Evolutionary conservation across 1,140 invertebrate species (phyloP), one percentile per base, ranked within the genome.

Genomic region (Brachionus manjavacas): DNA sequence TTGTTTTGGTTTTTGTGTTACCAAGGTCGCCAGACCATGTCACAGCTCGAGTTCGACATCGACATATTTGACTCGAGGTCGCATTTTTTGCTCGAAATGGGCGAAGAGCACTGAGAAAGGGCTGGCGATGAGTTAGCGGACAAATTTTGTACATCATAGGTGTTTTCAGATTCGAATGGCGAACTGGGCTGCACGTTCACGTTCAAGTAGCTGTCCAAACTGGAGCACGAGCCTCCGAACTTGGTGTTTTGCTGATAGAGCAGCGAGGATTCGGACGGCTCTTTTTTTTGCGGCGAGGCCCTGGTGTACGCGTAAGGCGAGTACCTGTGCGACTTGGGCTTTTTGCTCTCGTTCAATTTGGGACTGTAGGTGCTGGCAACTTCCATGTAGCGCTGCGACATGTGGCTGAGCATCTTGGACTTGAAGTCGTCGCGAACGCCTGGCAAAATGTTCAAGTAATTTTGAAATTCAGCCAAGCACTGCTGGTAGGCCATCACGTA

Each of bases 401-500:
- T 81, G 20, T 64, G 64, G 35, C 20, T 64, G 12, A 81, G 55
- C 11, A 81, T 60, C 16, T 41, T 20, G 7, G 49, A 20, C 64
- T 68, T 81, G 39, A 68, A 60, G 25, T 81, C 79, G 35, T 81
- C 79, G 12, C 41, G 31, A 0, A 81, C 52, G 9, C 79, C 79
- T 1, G 79, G 79, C n/a, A 81, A 35, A 3, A 81, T 28, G 16
- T 39, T 81, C 20, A 81, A 64, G 46, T 43, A 81, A 68, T 81
- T 81, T 43, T 81, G 79, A 81, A 81, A 81, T 16, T 81, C 79
- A 23, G 11, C 31, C 39, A 81, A 46, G 3, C 79, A 81, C 31
- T 81, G 79, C 41, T 81, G 52, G 28, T 64, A 81, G 2, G 79
- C 79, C 52, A 81, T 81, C 2, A 55, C 60, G 23, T 81, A 60